Evolutionary conservation across 2,113 vertebrate genomes (phyloP), one percentile per base, ranked within the genome.

Genomic region (Monopterus albus): DNA sequence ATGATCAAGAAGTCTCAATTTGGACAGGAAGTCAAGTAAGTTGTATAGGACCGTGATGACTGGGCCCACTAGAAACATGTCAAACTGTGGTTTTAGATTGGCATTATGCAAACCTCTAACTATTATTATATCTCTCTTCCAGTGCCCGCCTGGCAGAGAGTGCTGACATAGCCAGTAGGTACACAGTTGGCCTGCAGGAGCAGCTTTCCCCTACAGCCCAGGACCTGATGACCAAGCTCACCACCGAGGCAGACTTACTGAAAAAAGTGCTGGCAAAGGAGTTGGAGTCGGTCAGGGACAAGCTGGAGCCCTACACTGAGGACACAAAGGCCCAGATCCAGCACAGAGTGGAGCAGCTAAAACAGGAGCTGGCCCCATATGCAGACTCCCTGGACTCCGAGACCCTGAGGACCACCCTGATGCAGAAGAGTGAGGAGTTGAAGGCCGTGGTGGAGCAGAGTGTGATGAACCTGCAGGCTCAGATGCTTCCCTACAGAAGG

Each of bases 281-380:
- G 43, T 72, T 94, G 57, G 82, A 33, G 56, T 63, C 78, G 0
- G 85, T 92, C 71, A 87, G 65, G 28, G 73, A 65, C 6, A 81
- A 59, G 20, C 55, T 94, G 60, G 87, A 91, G 58, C 92, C 91
- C 31, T 93, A 89, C 47, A 92, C 96, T 0, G 79, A 93, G 28
- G 88, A 94, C 10, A 87, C 97, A 65, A 94, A 94, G 65, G 52
- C 11, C 25, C 81, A 93, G 70, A 93, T 97, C 86, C 94, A 94
- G 83, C 31, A 73, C 65, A 93, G 88, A 23, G 88, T 97, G 79
- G 88, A 91, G 25, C 83, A 84, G 79, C 71, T 91, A 15, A 91
- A 86, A 39, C 78, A 75, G 49, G 89, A 89, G 36, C 45, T 91
- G 46, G 75, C 75, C 31, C 62, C 86, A 21, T 91, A 83, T 1